These are phyloP conservation scores for Chymomyza caudatula DNA, from an alignment of 2,888 invertebrate species.

Conservation along the genomic window DNA sequence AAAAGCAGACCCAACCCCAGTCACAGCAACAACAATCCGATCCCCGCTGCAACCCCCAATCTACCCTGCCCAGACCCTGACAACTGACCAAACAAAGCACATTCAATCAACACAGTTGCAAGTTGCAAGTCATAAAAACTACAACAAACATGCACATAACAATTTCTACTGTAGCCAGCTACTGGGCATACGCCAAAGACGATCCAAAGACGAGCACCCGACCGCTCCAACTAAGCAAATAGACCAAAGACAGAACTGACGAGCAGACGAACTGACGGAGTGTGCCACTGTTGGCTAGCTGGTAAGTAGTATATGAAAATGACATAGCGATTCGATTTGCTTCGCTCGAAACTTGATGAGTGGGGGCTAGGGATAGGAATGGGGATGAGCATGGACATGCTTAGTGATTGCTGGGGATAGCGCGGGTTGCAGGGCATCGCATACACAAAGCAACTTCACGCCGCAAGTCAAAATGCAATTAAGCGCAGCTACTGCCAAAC, in stretches of 20 bases:
- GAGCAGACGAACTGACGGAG: slow-evolving; percentile 4
- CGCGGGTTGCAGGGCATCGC: slow-evolving; percentile 16
- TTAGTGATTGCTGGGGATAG: background rate
- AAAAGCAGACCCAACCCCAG: background rate
- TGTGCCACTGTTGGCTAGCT: slow-evolving; percentile 22
- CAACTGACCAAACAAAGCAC: slow-evolving; percentile 55
- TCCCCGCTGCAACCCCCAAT: background rate
- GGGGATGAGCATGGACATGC: background rate
- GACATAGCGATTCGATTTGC: slow-evolving; percentile 6
- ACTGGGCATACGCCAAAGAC: slow-evolving; percentile 67
- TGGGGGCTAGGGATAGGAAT: background rate
- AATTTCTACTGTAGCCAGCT: slow-evolving; percentile 46
- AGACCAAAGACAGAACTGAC: slow-evolving; percentile 40
- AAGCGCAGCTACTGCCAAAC: slow-evolving; percentile 63
- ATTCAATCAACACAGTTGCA: slow-evolving; percentile 68
- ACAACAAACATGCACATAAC: slow-evolving; percentile 49
- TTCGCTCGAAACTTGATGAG: background rate
- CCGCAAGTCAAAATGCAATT: slow-evolving; percentile 74
- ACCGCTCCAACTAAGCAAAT: slow-evolving; percentile 65
- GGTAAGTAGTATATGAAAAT: slow-evolving; percentile 13
- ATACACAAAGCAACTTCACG: slow-evolving; percentile 62
- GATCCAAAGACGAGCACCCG: slow-evolving; percentile 44
- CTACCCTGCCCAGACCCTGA: background rate
- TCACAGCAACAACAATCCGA: background rate
- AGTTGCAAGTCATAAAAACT: slow-evolving; percentile 69